Conservation (phyloP, 2,797 vertebrate species). For the Meda fulgida region DNA sequence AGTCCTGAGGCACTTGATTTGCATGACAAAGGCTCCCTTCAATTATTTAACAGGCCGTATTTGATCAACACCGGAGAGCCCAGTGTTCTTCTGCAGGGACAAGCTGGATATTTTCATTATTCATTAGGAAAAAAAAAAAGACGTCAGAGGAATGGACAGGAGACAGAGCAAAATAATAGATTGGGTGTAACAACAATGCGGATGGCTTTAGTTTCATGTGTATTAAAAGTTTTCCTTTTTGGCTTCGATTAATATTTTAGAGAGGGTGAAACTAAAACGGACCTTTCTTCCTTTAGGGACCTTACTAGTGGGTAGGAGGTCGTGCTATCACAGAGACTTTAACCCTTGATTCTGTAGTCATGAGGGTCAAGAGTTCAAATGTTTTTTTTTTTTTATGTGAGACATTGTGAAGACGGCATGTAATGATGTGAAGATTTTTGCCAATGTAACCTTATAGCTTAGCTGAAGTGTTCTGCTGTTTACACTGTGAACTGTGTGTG, state of each 20-base stretch:
- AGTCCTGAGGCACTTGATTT: constrained; percentile 72
- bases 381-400: not conserved
- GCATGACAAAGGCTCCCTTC: constrained; percentile 80
- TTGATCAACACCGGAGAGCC: constrained; percentile 82
- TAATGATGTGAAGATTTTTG: constrained; percentile 21
- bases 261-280: constrained; percentile 47
- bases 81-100: constrained; percentile 77
- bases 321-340: not conserved
- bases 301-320: constrained; percentile 9
- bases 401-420: constrained; percentile 18
- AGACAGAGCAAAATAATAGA: constrained; percentile 51
- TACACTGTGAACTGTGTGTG: not conserved
- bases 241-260: constrained; percentile 60
- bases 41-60: constrained; percentile 82
- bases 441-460: constrained; percentile 40
- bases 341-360: constrained; percentile 32
- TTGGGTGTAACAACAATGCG: constrained; percentile 50
- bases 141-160: constrained; percentile 17
- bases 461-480: not conserved
- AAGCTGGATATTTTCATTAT: constrained; percentile 73
- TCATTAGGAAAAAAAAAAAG: constrained; percentile 68
- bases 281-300: constrained; percentile 18
- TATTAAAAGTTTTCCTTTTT: constrained; percentile 59
- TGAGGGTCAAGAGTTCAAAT: constrained; percentile 35
- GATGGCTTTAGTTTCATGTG: constrained; percentile 55